Percentiles rank a stretch among this genome's conserved stretches.
Evolutionary conservation across 2,888 invertebrate genomes (phyloP).

Genomic region (Allacma fusca): DNA sequence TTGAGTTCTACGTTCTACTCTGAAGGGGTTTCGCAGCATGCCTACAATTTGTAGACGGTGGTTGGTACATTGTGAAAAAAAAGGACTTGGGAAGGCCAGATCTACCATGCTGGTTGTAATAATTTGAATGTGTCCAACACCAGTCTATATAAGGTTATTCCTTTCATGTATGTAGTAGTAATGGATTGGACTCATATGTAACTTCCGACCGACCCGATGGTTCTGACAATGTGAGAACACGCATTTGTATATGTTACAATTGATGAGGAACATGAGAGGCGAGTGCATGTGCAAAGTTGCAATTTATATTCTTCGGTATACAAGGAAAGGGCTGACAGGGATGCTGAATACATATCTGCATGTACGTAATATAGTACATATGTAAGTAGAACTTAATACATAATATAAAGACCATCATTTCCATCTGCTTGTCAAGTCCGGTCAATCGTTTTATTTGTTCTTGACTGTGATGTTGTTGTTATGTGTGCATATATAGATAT

Average conservation of each 20-base stretch:
- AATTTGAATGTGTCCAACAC: conserved; percentile 1
- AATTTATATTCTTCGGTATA: background rate
- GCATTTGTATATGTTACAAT: background rate
- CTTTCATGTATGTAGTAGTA: conserved; percentile 10
- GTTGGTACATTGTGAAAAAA: background rate
- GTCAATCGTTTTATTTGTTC: conserved; percentile 11
- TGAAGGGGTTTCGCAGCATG: conserved; percentile 1
- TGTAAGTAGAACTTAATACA: background rate
- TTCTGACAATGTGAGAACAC: conserved; percentile 23
- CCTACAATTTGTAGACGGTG: conserved; percentile 8
- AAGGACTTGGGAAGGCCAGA: background rate
- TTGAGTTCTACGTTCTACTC: background rate
- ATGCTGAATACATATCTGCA: no score
- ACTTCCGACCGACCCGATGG: background rate
- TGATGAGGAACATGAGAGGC: background rate
- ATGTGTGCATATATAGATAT: no score
- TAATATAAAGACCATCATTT: conserved; percentile 20
- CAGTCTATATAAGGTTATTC: conserved; percentile 1
- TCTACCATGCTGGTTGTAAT: conserved; percentile 11
- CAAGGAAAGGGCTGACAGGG: no score
- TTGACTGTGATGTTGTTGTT: no score
- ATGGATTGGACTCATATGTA: background rate
- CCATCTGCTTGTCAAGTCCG: conserved; percentile 25
- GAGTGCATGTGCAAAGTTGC: background rate
- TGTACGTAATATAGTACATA: no score